phyloP scores from a whole-genome alignment of 1,140 invertebrate species.

The Ericerus pela region DNA sequence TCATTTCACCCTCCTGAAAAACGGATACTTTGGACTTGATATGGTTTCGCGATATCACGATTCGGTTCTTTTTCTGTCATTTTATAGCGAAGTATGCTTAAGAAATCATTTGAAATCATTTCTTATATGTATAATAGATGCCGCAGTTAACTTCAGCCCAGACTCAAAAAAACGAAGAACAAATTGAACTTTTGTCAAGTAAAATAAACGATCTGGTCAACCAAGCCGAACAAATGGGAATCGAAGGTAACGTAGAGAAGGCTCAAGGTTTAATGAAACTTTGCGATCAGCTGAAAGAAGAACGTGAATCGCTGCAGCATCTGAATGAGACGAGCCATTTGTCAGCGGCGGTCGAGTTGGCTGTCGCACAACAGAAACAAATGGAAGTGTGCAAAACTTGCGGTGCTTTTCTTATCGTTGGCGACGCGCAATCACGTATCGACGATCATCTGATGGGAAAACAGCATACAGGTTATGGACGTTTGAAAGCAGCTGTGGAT shows the following conservation, averaged over 20 bases:
- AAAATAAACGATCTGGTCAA: conserved; percentile 77
- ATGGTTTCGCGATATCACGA: too few species aligned
- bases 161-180: conserved; percentile 70
- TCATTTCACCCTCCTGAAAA: too few species aligned
- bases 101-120: too few species aligned
- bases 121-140: too few species aligned
- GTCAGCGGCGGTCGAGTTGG: conserved; percentile 60
- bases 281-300: conserved; percentile 88
- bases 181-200: conserved; percentile 66
- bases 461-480: conserved; percentile 84
- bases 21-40: too few species aligned
- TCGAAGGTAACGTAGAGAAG: conserved; percentile 90
- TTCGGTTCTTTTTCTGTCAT: too few species aligned
- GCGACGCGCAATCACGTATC: conserved; percentile 92
- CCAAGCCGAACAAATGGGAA: conserved; percentile 85
- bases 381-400: conserved; percentile 99
- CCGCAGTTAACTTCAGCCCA: too few species aligned
- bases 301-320: conserved; percentile 63
- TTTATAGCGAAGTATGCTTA: too few species aligned
- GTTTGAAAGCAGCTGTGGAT: conserved; percentile 48
- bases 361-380: conserved; percentile 80
- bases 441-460: conserved; percentile 97
- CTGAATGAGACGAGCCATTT: conserved; percentile 63
- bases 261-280: conserved; percentile 89
- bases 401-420: conserved; percentile 93